A percentile compares a stretch with the other conserved stretches of the same genome.
phyloP scores from a whole-genome alignment of 2,113 vertebrate species.

The Lagopus muta region DNA sequence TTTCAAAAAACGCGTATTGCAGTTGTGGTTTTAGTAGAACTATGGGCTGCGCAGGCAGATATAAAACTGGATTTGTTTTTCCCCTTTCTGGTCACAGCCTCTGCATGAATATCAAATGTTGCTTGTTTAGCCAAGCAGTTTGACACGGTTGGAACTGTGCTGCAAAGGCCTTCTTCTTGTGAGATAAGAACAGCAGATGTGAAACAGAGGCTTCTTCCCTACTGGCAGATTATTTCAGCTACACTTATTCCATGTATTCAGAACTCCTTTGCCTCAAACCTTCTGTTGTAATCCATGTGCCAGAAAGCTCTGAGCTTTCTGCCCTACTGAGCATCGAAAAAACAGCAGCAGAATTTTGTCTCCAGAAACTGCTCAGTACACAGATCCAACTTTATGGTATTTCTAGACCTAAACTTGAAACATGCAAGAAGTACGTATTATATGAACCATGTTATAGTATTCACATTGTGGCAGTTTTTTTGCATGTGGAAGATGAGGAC shows the following conservation, averaged over 20 bases:
- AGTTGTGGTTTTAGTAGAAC: background rate
- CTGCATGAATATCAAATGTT: background rate
- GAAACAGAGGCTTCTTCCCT: background rate
- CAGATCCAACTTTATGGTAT: background rate
- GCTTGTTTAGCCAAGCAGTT: background rate
- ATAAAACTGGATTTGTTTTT: background rate
- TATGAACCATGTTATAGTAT: background rate
- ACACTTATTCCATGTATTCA: slow-evolving; percentile 41
- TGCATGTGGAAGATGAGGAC: background rate
- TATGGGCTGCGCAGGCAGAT: background rate
- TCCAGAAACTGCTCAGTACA: background rate
- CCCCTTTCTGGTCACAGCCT: background rate
- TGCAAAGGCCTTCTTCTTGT: background rate
- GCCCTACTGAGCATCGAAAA: slow-evolving; percentile 12
- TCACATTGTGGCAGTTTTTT: background rate
- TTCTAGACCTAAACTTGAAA: slow-evolving; percentile 14
- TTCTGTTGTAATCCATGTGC: slow-evolving; percentile 34
- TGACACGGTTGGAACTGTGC: background rate
- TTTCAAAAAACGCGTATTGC: background rate
- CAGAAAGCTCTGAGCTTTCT: slow-evolving; percentile 46
- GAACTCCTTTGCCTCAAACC: slow-evolving; percentile 29
- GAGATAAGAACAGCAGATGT: slow-evolving; percentile 16
- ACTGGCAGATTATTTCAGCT: background rate
- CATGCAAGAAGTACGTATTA: background rate
- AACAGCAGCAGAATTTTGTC: slow-evolving; percentile 10